Base-by-base conservation (phyloP, 1,140 invertebrate genomes). In the Lanistes nyassanus region DNA sequence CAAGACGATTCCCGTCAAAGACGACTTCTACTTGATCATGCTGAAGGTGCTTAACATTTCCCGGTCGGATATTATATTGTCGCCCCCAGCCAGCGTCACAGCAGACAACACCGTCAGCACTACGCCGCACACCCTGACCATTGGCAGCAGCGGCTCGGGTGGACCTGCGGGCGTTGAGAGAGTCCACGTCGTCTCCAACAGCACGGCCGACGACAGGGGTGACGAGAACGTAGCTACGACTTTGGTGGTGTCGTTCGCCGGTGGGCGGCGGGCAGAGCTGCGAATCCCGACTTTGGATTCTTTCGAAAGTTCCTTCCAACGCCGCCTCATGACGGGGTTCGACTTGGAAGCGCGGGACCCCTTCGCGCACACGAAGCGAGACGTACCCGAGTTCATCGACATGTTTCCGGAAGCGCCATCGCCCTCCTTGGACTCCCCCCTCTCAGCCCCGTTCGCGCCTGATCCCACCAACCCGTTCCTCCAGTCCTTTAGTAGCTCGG, bases 11-110 rank as follows among this genome's bases (percentile, higher is more conserved):
- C 21, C 55, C 56, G 36, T 72, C 55, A 26, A 23, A 7, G 70
- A 72, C 34, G 26, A 72, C 55, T 72, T 72, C 56, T 72, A 60
- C 70, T 31, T 26, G n/a, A 39, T 60, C 70, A 60, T 72, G 34
- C 55, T 72, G 11, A 53, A 29, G 9, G 56, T 72, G 2, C 42
- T 72, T 56, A 72, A 72, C 70, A 72, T 72, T 34, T 72, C 70
- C 11, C 53, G 70, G 16, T 58, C 53, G 26, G 70, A n/a, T 5
- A 56, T 56, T 34, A 60, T 36, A 9, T 26, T n/a, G 9, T 23
- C 53, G 2, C 16, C 68, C 51, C 31, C n/a, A 29, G 39, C 23
- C 26, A 16, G 11, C 9, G 31, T 11, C 5, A 47, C 9, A 23
- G 29, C 16, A 26, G 53, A 29, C 66, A 68, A n/a, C 39, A 68